Evolutionary conservation across 2,888 invertebrate species (phyloP).

Genomic region (Latheticus oryzae): DNA sequence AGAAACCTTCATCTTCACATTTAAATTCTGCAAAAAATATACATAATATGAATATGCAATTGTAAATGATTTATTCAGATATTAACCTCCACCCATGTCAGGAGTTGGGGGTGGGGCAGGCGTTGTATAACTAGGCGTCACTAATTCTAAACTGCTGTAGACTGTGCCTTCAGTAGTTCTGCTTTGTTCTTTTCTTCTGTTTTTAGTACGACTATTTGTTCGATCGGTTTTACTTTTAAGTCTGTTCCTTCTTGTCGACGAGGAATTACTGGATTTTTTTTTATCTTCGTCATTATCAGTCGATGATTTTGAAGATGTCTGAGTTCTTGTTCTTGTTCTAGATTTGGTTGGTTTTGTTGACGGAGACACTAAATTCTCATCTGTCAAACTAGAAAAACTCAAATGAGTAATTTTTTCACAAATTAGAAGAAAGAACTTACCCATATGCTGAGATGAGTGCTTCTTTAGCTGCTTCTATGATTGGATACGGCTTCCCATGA

Average conservation of each 20-base stretch:
- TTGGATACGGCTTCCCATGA: slow-evolving; percentile 86
- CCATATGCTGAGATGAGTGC: slow-evolving; percentile 75
- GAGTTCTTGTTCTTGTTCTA: slow-evolving; percentile 54
- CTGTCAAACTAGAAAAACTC: slow-evolving; percentile 55
- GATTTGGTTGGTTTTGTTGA: slow-evolving; percentile 60
- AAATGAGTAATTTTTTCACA: not conserved
- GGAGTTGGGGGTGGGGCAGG: slow-evolving; percentile 91
- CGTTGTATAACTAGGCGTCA: slow-evolving; percentile 70
- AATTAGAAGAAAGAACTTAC: slow-evolving; percentile 64
- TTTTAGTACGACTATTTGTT: slow-evolving; percentile 48
- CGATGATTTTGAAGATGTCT: slow-evolving; percentile 41
- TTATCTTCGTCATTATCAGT: slow-evolving; percentile 29
- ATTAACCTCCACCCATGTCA: slow-evolving; percentile 83
- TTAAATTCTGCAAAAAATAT: slow-evolving; percentile 77
- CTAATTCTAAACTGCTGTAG: slow-evolving; percentile 61
- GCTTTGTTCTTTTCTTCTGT: slow-evolving; percentile 47
- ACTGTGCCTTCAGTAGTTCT: slow-evolving; percentile 68
- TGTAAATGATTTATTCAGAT: slow-evolving; percentile 20
- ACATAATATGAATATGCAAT: slow-evolving; percentile 27
- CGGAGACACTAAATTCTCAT: slow-evolving; percentile 61
- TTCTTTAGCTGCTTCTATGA: slow-evolving; percentile 92
- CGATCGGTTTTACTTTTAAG: slow-evolving; percentile 43
- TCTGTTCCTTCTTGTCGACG: slow-evolving; percentile 50
- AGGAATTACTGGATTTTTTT: slow-evolving; percentile 32
- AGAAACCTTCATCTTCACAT: slow-evolving; percentile 94